A percentile compares a stretch with the other conserved stretches of the same genome.
These are phyloP conservation scores for Scomber scombrus DNA, from an alignment of 2,113 vertebrate genomes.

Conservation along the genomic window DNA sequence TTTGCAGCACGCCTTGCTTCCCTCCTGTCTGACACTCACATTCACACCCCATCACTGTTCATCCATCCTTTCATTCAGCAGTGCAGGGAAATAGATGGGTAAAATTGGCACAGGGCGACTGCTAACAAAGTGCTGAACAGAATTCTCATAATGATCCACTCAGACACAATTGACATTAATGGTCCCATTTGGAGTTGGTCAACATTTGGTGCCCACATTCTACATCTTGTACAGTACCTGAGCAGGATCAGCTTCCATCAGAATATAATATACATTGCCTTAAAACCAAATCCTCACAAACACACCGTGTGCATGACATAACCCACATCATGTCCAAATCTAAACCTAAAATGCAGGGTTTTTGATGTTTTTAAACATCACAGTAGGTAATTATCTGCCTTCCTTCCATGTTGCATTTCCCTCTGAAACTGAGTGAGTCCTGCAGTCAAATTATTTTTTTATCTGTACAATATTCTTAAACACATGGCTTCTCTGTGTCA, in stretches of 20 bases:
- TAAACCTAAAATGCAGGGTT: neutral
- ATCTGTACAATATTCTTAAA: conserved; percentile 19
- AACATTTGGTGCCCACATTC: conserved; percentile 36
- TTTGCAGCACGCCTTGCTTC: conserved; percentile 24
- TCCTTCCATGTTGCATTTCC: conserved; percentile 21
- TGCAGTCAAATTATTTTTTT: conserved; percentile 56
- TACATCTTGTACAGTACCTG: conserved; percentile 42
- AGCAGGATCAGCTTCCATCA: conserved; percentile 10
- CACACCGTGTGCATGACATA: conserved; percentile 2
- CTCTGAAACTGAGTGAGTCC: conserved; percentile 4
- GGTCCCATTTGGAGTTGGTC: conserved; percentile 65
- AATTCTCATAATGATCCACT: conserved; percentile 70
- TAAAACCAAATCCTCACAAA: conserved; percentile 56
- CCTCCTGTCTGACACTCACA: conserved; percentile 15
- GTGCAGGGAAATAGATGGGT: conserved; percentile 43
- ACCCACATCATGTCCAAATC: neutral
- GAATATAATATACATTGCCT: neutral
- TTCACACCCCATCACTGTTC: conserved; percentile 31
- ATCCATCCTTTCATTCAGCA: conserved; percentile 47
- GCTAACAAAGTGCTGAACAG: conserved; percentile 55
- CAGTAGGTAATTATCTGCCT: conserved; percentile 9
- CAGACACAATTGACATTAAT: conserved; percentile 70
- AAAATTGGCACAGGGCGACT: conserved; percentile 65
- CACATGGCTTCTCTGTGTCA: neutral
- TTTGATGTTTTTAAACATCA: neutral